phyloP scores from a whole-genome alignment of 2,888 invertebrate genomes.

The Deroplatys truncata region DNA sequence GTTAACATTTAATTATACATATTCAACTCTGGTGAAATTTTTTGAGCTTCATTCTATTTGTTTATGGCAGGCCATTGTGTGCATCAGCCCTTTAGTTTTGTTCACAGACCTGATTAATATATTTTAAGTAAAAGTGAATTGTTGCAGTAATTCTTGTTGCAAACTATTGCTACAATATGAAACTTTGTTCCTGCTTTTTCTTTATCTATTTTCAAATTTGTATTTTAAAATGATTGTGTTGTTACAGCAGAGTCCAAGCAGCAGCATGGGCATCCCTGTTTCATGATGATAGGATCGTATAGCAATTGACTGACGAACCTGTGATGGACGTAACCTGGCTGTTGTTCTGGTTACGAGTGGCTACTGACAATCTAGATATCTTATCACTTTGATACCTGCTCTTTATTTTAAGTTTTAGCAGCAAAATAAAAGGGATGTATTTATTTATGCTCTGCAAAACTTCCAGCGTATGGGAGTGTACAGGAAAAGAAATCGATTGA shows the following conservation, averaged over 20 bases:
- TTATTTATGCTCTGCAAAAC: neutral
- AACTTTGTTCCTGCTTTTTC: too few species aligned
- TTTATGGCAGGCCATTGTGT: too few species aligned
- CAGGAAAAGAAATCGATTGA: neutral
- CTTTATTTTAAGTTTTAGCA: neutral
- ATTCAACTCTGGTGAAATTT: too few species aligned
- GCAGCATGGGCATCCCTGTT: neutral
- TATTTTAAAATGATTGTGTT: too few species aligned
- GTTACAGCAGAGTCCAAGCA: constrained; percentile 6
- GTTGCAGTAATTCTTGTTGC: too few species aligned
- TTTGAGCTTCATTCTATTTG: too few species aligned
- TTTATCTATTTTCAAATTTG: too few species aligned
- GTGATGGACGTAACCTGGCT: neutral
- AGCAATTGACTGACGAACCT: neutral
- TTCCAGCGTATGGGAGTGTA: neutral
- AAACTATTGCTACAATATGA: too few species aligned
- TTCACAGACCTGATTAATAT: too few species aligned
- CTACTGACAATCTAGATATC: neutral
- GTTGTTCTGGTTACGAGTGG: neutral
- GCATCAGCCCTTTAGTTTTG: too few species aligned
- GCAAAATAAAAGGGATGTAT: neutral
- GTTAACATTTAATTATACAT: too few species aligned
- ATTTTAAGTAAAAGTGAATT: too few species aligned
- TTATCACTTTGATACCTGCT: neutral
- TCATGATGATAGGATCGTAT: neutral